phyloP scores from a whole-genome alignment of 2,888 invertebrate species.

The Leptarthrus brevirostris region DNA sequence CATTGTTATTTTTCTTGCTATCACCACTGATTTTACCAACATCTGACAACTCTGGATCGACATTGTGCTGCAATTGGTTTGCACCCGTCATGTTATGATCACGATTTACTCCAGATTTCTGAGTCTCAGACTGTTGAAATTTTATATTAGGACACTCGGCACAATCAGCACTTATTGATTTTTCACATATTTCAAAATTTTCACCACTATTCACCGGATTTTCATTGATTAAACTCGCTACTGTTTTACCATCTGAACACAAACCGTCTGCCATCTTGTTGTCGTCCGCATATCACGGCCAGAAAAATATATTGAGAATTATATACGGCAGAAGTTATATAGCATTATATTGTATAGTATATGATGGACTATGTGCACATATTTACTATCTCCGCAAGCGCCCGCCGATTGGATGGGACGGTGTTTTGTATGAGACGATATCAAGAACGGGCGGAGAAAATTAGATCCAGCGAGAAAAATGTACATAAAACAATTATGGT shows the following conservation, averaged over 20 bases:
- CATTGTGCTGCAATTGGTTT: constrained; percentile 24
- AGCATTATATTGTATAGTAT: constrained; percentile 14
- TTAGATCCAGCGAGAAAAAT: constrained; percentile 9
- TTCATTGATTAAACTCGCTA: constrained; percentile 71
- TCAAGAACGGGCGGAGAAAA: neutral
- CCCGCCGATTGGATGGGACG: constrained; percentile 3
- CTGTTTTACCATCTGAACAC: constrained; percentile 72
- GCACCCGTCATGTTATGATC: constrained; percentile 38
- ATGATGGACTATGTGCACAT: constrained; percentile 20
- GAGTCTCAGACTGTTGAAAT: constrained; percentile 37
- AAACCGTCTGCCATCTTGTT: constrained; percentile 85
- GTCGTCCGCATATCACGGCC: constrained; percentile 51
- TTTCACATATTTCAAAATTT: constrained; percentile 47
- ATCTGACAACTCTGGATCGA: constrained; percentile 39
- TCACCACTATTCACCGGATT: constrained; percentile 52
- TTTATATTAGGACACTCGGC: constrained; percentile 26
- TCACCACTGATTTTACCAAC: constrained; percentile 43
- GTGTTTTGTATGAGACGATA: neutral
- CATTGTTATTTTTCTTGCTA: constrained; percentile 36
- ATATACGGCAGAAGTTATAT: constrained; percentile 30
- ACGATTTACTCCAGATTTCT: constrained; percentile 40
- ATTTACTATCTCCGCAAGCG: constrained; percentile 24
- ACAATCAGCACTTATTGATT: constrained; percentile 41
- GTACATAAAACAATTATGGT: constrained; percentile 50
- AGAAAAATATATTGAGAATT: constrained; percentile 17